Base-by-base conservation (phyloP, 2,113 vertebrate species). In the Daboia siamensis region DNA sequence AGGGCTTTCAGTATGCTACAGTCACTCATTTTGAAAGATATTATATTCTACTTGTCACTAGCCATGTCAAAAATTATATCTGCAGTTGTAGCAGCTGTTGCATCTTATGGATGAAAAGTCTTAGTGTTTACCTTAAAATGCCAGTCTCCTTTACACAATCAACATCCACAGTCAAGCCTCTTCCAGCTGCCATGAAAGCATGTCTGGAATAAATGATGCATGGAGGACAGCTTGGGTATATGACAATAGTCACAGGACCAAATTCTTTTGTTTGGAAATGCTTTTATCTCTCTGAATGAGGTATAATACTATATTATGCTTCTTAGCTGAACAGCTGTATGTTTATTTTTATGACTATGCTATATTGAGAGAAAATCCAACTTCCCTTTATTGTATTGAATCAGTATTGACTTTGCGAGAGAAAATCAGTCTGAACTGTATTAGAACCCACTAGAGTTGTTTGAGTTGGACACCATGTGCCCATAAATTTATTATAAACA, bases 71-170 rank as follows among this genome's bases (percentile, higher is more conserved):
- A 95, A 95, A 84, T 94, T 95, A 1, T 74, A 56, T 92, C 56
- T 86, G 91, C 92, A 93, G 94, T 88, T 94, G 61, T 51, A 95
- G 92, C 86, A 96, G 91, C 88, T 94, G 51, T 86, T 93, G 93
- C 44, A 87, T 55, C 94, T 96, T 92, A 90, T 89, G 92, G 92
- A 94, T 94, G 91, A 94, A 93, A 96, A 96, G 20, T 92, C 93
- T 94, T 88, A 89, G 8, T 96, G 93, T 95, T 97, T 97, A 95
- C 93, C 89, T 97, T 90, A 95, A 97, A 96, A 96, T 94, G 94
- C 93, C 96, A 97, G 61, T 93, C 90, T 74, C 94, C 94, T 90
- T 87, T 94, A 39, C 92, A 93, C 57, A 88, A 33, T 91, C 92
- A 89, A 87, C 69, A 91, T 95, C 95, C 93, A 89, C 51, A 94